Percentiles rank a stretch among this genome's conserved stretches.
phyloP scores from a whole-genome alignment of 2,113 vertebrate genomes.

The Ceyx margarethae region DNA sequence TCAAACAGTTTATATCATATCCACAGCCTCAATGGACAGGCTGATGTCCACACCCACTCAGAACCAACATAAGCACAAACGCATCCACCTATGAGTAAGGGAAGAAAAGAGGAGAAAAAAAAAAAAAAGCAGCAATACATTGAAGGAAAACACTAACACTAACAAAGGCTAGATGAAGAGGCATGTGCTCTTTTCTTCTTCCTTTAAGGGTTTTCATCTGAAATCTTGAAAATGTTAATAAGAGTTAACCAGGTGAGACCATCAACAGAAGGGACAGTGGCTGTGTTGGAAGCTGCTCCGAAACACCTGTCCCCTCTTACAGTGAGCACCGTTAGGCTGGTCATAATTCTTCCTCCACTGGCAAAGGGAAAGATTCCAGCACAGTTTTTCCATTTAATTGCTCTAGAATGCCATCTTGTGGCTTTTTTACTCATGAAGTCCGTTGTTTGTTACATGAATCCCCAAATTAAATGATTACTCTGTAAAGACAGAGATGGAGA shows the following conservation, averaged over 20 bases:
- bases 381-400: conserved; percentile 24
- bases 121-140: rapidly evolving
- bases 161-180: background rate
- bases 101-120: rapidly evolving
- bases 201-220: conserved; percentile 16
- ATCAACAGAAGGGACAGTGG: conserved; percentile 47
- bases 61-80: background rate
- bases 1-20: background rate
- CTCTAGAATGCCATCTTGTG: conserved; percentile 74
- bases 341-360: background rate
- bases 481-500: background rate
- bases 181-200: background rate
- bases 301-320: conserved; percentile 36
- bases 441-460: background rate
- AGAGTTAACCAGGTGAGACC: conserved; percentile 59
- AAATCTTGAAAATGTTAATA: conserved; percentile 54
- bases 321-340: background rate
- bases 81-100: background rate
- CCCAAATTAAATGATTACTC: background rate
- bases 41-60: rapidly evolving
- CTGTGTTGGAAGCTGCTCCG: background rate
- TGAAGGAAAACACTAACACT: background rate
- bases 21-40: too few species aligned
- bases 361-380: background rate
- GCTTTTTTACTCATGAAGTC: background rate